Conservation (phyloP, 1,140 invertebrate genomes). For the Drosophila trapezifrons region DNA sequence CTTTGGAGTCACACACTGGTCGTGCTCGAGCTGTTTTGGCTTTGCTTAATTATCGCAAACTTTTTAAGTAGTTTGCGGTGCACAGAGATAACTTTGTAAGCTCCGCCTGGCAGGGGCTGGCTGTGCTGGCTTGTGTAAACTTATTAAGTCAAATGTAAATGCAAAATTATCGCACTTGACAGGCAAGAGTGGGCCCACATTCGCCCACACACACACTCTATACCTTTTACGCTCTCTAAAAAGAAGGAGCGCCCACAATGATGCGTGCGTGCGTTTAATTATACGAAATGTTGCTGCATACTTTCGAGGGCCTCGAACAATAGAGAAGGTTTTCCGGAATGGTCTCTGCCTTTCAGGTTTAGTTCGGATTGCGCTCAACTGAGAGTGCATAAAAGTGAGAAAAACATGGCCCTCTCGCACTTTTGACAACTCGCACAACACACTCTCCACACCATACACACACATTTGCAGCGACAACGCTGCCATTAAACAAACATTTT, state of each 20-base stretch:
- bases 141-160: constrained; percentile 82
- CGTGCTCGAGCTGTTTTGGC: constrained; percentile 63
- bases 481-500: constrained; percentile 81
- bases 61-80: constrained; percentile 79
- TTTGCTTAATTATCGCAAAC: constrained; percentile 79
- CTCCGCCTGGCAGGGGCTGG: constrained; percentile 16
- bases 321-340: constrained; percentile 6
- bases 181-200: constrained; percentile 33
- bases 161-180: constrained; percentile 79
- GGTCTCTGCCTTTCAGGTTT: constrained; percentile 2
- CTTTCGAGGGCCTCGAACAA: constrained; percentile 63
- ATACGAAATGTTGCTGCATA: constrained; percentile 70
- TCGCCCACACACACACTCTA: neutral
- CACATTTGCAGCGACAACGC: constrained; percentile 52
- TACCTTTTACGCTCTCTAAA: neutral
- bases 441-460: neutral
- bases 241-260: constrained; percentile 25
- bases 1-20: constrained; percentile 6
- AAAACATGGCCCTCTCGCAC: constrained; percentile 67
- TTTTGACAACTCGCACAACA: constrained; percentile 41
- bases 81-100: constrained; percentile 69
- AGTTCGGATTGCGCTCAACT: constrained; percentile 17
- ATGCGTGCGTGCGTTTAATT: constrained; percentile 74
- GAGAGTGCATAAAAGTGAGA: constrained; percentile 71
- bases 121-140: constrained; percentile 58